Conservation (phyloP, 2,797 vertebrate species). For the Brachyrhaphis roseni region DNA sequence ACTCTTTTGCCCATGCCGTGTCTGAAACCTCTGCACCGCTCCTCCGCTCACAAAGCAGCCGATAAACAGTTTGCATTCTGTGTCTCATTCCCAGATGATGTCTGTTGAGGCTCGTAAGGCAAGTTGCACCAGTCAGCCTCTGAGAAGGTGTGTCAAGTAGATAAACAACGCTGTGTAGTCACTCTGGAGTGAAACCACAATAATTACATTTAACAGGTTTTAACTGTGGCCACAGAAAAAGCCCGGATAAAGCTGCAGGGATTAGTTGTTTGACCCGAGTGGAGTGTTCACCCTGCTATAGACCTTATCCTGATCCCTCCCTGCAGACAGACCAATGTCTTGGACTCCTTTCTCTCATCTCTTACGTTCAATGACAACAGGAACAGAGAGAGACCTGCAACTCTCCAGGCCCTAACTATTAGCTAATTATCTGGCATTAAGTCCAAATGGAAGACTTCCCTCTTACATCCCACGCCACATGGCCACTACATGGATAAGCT, state of each 20-base stretch:
- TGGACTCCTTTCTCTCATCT: conserved; percentile 42
- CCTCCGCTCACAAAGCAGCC: not conserved
- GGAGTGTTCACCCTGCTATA: not conserved
- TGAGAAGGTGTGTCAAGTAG: not conserved
- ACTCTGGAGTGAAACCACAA: not conserved
- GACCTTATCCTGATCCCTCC: conserved; percentile 27
- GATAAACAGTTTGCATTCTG: not conserved
- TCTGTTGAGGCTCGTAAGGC: not conserved
- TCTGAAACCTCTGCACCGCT: not conserved
- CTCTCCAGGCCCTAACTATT: conserved; percentile 71
- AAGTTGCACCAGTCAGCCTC: not conserved
- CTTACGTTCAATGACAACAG: conserved; percentile 42
- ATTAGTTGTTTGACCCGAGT: not conserved
- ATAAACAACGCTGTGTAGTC: not conserved
- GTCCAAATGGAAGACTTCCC: conserved; percentile 73
- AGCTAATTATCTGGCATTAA: conserved; percentile 79
- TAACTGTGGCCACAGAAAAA: not conserved
- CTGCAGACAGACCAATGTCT: conserved; percentile 36
- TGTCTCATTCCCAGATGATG: not conserved
- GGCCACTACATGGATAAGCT: conserved; percentile 70
- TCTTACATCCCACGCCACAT: conserved; percentile 64
- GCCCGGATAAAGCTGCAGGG: not conserved
- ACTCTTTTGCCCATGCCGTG: not conserved
- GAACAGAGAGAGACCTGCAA: conserved; percentile 47
- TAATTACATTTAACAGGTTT: conserved; percentile 2